phyloP scores from a whole-genome alignment of 2,888 invertebrate genomes.

The Drosophila austrosaltans region DNA sequence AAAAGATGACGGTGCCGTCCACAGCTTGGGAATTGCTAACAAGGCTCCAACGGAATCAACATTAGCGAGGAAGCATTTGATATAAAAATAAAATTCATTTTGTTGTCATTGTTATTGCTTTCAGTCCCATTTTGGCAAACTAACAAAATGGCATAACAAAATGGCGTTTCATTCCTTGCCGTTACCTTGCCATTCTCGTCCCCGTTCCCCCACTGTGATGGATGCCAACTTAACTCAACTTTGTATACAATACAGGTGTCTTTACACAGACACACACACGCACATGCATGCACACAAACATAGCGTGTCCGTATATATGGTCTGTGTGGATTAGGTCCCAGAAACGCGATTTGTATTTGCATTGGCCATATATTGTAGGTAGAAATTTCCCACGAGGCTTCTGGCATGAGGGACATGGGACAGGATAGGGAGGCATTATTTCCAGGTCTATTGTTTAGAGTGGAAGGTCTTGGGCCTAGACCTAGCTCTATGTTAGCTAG shows the following conservation, averaged over 20 bases:
- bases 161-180: slow-evolving; percentile 29
- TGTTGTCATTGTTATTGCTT: slow-evolving; percentile 38
- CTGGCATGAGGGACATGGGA: slow-evolving; percentile 32
- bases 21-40: slow-evolving; percentile 17
- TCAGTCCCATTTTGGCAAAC: slow-evolving; percentile 26
- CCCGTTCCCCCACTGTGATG: not conserved
- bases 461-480: slow-evolving; percentile 13
- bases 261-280: slow-evolving; percentile 25
- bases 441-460: slow-evolving; percentile 41
- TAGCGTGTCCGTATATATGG: not conserved
- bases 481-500: not conserved
- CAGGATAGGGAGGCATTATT: slow-evolving; percentile 44
- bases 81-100: slow-evolving; percentile 42
- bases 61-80: slow-evolving; percentile 16
- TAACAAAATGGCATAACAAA: slow-evolving; percentile 42
- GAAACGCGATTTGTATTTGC: slow-evolving; percentile 53
- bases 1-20: slow-evolving; percentile 7
- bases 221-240: slow-evolving; percentile 11
- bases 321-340: slow-evolving; percentile 25
- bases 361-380: slow-evolving; percentile 35
- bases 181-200: slow-evolving; percentile 7
- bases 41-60: slow-evolving; percentile 19
- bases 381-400: slow-evolving; percentile 58
- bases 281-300: not conserved
- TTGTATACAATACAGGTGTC: slow-evolving; percentile 27